Percentiles rank a stretch among this genome's conserved stretches.
Conservation (phyloP, 2,888 invertebrate genomes). For the Melieria picta region DNA sequence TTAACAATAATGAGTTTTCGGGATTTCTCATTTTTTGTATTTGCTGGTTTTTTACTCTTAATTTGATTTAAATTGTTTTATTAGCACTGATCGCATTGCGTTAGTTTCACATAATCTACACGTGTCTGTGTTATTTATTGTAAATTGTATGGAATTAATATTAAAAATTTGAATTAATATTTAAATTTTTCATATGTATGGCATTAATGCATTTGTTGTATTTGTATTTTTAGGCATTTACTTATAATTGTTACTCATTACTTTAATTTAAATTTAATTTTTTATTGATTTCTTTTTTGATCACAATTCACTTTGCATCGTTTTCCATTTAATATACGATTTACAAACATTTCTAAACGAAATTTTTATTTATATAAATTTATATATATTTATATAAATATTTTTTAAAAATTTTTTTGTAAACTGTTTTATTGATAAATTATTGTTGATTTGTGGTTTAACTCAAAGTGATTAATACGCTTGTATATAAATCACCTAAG, state of each 20-base stretch:
- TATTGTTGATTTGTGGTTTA: not conserved
- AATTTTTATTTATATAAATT: not conserved
- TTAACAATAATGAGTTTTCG: constrained; percentile 20
- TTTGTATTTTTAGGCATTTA: constrained; percentile 5
- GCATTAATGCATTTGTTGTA: constrained; percentile 7
- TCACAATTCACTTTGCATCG: constrained; percentile 67
- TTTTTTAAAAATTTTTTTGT: not conserved
- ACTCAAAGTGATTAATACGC: no score
- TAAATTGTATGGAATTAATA: no score
- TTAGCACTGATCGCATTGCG: no score
- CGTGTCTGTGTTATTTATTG: no score
- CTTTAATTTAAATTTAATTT: not conserved
- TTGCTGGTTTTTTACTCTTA: not conserved
- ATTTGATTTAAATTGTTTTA: no score
- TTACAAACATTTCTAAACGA: constrained; percentile 14
- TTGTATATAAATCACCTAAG: no score
- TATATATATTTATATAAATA: not conserved
- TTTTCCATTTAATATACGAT: constrained; percentile 44
- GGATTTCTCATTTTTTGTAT: not conserved
- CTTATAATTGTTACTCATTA: not conserved
- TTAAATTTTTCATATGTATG: not conserved
- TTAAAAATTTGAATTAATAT: no score
- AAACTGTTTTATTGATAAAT: not conserved
- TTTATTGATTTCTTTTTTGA: constrained; percentile 44
- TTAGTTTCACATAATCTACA: no score